Percentiles rank a stretch among this genome's conserved stretches.
phyloP scores from a whole-genome alignment of 2,797 vertebrate species.

The Merluccius polli region DNA sequence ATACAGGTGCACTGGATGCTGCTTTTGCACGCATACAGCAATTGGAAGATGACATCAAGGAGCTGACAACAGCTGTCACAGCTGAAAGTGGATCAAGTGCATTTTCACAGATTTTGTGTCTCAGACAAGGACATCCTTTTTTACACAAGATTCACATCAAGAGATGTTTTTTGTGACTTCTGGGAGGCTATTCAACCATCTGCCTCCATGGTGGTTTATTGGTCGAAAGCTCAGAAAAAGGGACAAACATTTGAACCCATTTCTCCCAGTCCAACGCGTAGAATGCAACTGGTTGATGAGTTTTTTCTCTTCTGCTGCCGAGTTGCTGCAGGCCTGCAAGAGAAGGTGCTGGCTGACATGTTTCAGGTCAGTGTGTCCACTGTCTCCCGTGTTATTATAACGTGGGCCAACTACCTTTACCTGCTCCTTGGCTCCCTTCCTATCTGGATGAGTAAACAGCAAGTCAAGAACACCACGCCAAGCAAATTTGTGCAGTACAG shows the following conservation, averaged over 20 bases:
- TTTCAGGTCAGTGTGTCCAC: too few relatives aligned
- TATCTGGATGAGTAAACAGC: slow-evolving; percentile 22
- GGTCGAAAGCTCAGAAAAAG: too few relatives aligned
- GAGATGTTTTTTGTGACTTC: neutral
- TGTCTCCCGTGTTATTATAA: too few relatives aligned
- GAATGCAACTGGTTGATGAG: slow-evolving; percentile 13
- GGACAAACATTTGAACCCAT: neutral
- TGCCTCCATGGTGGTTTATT: too few relatives aligned
- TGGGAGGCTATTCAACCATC: too few relatives aligned
- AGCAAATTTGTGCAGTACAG: too few relatives aligned
- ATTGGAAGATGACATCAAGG: slow-evolving; percentile 1
- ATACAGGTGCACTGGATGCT: neutral
- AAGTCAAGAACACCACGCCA: slow-evolving; percentile 19
- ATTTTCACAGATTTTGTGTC: neutral
- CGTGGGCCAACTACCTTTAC: too few relatives aligned
- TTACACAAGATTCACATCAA: neutral
- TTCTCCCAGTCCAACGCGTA: neutral
- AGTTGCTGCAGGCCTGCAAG: too few relatives aligned
- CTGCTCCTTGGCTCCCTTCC: slow-evolving; percentile 14
- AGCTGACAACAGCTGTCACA: neutral
- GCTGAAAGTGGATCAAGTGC: neutral
- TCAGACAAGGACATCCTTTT: slow-evolving; percentile 1
- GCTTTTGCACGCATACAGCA: neutral
- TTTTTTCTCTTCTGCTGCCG: slow-evolving; percentile 15
- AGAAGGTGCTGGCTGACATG: too few relatives aligned